Percentiles rank a stretch among this genome's conserved stretches.
These are phyloP conservation scores for Odontesthes bonariensis DNA, from an alignment of 2,113 vertebrate genomes.

Conservation along the genomic window DNA sequence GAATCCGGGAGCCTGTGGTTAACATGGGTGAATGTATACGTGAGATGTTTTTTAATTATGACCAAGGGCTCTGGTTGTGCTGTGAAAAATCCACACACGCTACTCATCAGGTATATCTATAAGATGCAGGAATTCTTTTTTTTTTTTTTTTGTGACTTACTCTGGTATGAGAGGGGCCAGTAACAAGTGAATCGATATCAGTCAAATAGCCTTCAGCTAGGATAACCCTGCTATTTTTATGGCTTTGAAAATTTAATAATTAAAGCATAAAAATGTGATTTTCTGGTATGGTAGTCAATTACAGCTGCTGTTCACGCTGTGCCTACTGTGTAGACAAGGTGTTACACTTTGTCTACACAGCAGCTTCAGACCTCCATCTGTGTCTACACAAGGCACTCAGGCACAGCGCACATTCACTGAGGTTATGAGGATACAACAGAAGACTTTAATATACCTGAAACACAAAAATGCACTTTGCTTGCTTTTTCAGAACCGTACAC, in stretches of 20 bases:
- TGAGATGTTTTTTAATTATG: slow-evolving; percentile 8
- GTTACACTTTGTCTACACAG: slow-evolving; percentile 21
- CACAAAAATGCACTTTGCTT: slow-evolving; percentile 1
- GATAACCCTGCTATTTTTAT: slow-evolving; percentile 11
- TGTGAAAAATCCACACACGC: background rate
- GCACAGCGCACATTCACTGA: slow-evolving; percentile 10
- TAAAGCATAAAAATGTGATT: background rate
- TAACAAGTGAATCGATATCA: slow-evolving; percentile 22
- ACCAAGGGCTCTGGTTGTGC: slow-evolving; percentile 16
- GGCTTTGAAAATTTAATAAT: slow-evolving; percentile 14
- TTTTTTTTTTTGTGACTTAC: background rate
- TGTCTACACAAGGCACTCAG: background rate
- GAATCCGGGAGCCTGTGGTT: slow-evolving; percentile 23
- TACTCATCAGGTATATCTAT: background rate
- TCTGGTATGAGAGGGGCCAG: background rate
- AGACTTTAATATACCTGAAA: background rate
- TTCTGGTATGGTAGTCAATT: slow-evolving; percentile 5
- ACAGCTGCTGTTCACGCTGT: background rate
- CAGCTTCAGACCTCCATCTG: slow-evolving; percentile 15
- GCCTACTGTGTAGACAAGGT: slow-evolving; percentile 15
- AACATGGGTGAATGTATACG: slow-evolving; percentile 12
- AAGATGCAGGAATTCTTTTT: background rate
- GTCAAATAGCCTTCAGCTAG: slow-evolving; percentile 15
- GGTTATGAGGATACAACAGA: slow-evolving; percentile 6
- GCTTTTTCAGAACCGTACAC: background rate